phyloP scores from a whole-genome alignment of 2,797 vertebrate species.

The Choloepus didactylus region DNA sequence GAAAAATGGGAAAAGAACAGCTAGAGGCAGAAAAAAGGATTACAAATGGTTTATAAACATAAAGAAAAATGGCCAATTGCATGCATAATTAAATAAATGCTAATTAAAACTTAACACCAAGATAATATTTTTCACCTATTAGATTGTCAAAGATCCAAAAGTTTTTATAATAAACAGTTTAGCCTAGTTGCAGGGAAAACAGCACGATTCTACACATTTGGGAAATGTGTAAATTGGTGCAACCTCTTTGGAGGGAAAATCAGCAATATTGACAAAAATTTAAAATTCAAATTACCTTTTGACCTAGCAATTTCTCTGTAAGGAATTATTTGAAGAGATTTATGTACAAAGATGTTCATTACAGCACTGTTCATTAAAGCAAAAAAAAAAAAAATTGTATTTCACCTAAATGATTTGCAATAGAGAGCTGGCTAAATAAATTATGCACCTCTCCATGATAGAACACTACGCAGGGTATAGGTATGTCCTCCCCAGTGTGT shows the following conservation, averaged over 20 bases:
- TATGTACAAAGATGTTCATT: not conserved
- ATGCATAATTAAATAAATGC: constrained; percentile 37
- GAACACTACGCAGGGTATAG: not conserved
- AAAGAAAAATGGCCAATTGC: not conserved
- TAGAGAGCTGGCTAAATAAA: not conserved
- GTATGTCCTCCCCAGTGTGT: not conserved
- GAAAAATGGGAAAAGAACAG: not conserved
- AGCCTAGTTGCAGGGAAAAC: not conserved
- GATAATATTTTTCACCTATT: constrained; percentile 56
- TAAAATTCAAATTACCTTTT: constrained; percentile 53
- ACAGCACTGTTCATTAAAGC: not conserved
- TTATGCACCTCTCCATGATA: not conserved
- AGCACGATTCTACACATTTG: not conserved
- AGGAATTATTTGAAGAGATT: not conserved
- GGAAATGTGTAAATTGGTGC: not conserved
- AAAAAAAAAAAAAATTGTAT: not conserved
- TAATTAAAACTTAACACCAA: constrained; percentile 41
- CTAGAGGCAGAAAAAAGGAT: constrained; percentile 34
- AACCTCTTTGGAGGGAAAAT: constrained; percentile 39
- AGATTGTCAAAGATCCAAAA: constrained; percentile 2
- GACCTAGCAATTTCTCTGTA: constrained; percentile 16
- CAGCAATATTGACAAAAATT: not conserved
- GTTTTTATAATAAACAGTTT: not conserved
- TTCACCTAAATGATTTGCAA: constrained; percentile 22
- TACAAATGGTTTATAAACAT: constrained; percentile 1